phyloP scores from a whole-genome alignment of 1,140 invertebrate species.

The Piezodorus guildinii region DNA sequence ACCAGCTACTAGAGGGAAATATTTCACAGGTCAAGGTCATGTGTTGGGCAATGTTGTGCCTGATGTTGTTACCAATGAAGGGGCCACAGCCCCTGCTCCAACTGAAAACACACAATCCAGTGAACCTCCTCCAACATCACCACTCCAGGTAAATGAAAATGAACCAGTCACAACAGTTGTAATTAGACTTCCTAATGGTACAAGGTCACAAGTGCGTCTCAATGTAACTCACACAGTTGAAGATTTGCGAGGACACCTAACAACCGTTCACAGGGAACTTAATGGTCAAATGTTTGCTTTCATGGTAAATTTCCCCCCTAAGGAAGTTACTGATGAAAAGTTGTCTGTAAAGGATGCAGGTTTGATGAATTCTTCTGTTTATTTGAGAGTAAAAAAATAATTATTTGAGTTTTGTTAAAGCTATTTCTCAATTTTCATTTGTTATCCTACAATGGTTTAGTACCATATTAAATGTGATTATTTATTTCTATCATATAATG shows the following conservation, averaged over 20 bases:
- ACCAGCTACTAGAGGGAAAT: background rate
- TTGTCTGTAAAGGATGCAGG: background rate
- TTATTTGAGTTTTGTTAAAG: no score
- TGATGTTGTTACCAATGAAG: background rate
- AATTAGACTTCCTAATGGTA: background rate
- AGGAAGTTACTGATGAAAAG: conserved; percentile 2
- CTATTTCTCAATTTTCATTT: no score
- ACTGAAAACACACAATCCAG: background rate
- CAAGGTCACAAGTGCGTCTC: background rate
- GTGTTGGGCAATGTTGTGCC: background rate
- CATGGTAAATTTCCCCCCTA: background rate
- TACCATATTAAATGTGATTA: no score
- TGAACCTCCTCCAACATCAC: background rate
- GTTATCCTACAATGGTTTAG: no score
- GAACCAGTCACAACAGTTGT: background rate
- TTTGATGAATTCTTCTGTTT: background rate
- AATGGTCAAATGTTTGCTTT: background rate
- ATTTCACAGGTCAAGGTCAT: background rate
- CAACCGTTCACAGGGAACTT: background rate
- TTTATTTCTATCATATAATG: no score
- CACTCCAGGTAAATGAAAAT: background rate
- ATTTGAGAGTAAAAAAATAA: conserved; percentile 1
- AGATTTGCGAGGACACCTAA: background rate
- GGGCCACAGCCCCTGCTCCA: background rate
- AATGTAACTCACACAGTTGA: background rate